Evolutionary conservation across 2,888 invertebrate species (phyloP).

Genomic region (Sturmia bella): DNA sequence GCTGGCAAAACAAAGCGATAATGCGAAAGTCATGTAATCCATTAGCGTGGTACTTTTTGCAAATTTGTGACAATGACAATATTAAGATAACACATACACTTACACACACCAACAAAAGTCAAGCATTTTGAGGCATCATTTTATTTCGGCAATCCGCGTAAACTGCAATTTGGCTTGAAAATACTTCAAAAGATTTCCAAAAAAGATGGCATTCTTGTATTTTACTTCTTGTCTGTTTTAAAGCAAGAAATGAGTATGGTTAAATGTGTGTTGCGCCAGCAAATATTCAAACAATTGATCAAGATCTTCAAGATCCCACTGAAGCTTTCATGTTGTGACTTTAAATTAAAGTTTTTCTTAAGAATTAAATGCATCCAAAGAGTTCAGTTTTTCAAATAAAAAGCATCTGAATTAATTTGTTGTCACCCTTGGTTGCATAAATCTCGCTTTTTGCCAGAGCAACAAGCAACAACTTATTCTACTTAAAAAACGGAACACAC

Average conservation of each 20-base stretch:
- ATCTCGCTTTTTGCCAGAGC: constrained; percentile 70
- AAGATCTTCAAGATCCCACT: constrained; percentile 50
- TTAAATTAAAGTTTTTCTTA: constrained; percentile 48
- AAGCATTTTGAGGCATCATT: constrained; percentile 6
- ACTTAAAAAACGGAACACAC: constrained; percentile 57
- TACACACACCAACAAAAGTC: constrained; percentile 65
- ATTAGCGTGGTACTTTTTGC: constrained; percentile 80
- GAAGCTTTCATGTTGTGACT: constrained; percentile 35
- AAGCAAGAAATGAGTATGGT: background rate
- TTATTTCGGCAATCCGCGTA: constrained; percentile 22
- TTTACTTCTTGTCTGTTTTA: constrained; percentile 9
- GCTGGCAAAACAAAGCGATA: constrained; percentile 81
- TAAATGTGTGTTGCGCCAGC: constrained; percentile 32
- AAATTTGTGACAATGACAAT: constrained; percentile 82
- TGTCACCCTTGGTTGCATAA: constrained; percentile 78
- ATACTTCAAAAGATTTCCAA: constrained; percentile 36
- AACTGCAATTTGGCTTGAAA: constrained; percentile 29
- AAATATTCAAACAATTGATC: constrained; percentile 69
- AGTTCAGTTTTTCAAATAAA: constrained; percentile 45
- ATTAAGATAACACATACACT: constrained; percentile 80
- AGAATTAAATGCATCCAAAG: constrained; percentile 51
- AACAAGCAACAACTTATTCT: constrained; percentile 56
- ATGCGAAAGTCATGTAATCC: constrained; percentile 82
- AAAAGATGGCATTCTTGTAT: constrained; percentile 58
- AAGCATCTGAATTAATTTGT: constrained; percentile 81